Evolutionary conservation across 2,888 invertebrate species (phyloP), one percentile per base, ranked within the genome.

Genomic region (Drosophila dives): DNA sequence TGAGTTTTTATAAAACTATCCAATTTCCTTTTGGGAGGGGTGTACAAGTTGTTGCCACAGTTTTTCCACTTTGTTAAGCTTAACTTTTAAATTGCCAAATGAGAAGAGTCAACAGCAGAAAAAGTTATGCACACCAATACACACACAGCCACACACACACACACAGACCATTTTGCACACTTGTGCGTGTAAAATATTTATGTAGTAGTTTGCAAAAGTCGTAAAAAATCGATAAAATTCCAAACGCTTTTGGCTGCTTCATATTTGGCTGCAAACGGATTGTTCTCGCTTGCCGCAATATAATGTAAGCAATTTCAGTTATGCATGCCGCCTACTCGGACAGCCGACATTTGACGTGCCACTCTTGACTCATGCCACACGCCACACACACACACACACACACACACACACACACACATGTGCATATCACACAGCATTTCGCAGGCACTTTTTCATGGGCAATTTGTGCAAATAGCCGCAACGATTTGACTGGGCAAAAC

Each of bases 151-250:
- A n/a, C 38, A 54, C 56, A 49, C 23, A 50, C 3, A 29, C 7
- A 40, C n/a, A 20, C 33, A 63, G 40, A 20, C 26, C 48, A 53
- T 75, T 64, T 74, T 48, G 66, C 73, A 75, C 70, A 67, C 70
- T 70, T 73, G 45, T 67, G 56, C 55, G 68, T 78, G 79, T 81
- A 62, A 81, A 78, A 77, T 64, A 66, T 80, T 75, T 64, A 61
- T 38, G 23, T 10, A 40, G 10, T 45, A 45, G 45, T 45, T 45
- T 45, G 45, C 20, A 12, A 68, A 55, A 50, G 56, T 65, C 80
- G 86, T 89, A 87, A 85, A 85, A 85, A 85, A 85, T 85, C 85
- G 67, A 85, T 85, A 88, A 75, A 85, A 82, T 64, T 67, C 55
- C 64, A 81, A 72, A 76, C 64, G 58, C n/a, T n/a, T 61, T 58